Conservation (phyloP, 2,113 vertebrate species). For the Cacatua alba region DNA sequence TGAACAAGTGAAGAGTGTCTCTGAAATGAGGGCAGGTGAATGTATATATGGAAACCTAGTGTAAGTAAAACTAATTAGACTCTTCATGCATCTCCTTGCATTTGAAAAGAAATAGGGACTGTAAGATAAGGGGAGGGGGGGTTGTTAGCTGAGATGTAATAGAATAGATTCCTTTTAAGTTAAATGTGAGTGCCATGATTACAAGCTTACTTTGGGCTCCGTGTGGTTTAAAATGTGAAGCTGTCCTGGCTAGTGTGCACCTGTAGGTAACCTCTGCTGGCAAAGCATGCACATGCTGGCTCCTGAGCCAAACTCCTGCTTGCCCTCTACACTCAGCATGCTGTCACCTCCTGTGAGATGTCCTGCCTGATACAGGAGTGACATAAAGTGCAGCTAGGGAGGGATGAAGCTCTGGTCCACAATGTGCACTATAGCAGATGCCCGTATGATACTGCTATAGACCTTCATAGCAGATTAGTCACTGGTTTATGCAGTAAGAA, state of each 20-base stretch:
- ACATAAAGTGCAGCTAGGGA: not conserved
- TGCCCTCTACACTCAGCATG: not conserved
- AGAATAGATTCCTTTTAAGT: not conserved
- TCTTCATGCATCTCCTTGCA: not conserved
- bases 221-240: not conserved
- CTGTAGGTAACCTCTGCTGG: not conserved
- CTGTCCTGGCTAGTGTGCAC: not conserved
- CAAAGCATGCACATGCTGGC: fast-evolving
- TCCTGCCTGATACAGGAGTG: not conserved
- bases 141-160: not conserved
- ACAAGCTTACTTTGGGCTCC: not conserved
- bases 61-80: not conserved
- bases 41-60: not conserved
- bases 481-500: not conserved
- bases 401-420: not conserved
- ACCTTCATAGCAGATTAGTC: not conserved
- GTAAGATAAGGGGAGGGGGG: not conserved
- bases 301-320: not conserved
- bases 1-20: not conserved
- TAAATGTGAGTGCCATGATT: not conserved
- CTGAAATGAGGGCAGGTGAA: not conserved
- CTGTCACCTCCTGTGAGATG: not conserved
- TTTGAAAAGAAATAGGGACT: not conserved
- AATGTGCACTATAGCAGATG: not conserved
- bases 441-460: not conserved